Percentiles rank a stretch among this genome's conserved stretches.
Evolutionary conservation across 2,888 invertebrate species (phyloP).

Genomic region (Acrobeloides nanus): DNA sequence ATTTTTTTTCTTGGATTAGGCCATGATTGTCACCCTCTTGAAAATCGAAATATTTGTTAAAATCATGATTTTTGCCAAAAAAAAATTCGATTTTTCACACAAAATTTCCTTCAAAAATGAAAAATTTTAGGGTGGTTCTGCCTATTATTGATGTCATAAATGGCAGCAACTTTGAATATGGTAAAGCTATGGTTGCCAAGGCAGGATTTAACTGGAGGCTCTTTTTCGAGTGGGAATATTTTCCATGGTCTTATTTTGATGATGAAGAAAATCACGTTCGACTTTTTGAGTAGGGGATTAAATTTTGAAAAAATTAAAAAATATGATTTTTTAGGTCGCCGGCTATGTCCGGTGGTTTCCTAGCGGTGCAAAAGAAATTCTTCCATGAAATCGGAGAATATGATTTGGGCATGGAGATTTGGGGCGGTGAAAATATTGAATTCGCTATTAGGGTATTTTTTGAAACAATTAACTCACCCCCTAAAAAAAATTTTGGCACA

Average conservation of each 20-base stretch:
- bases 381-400: slow-evolving; percentile 96
- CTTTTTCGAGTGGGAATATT: slow-evolving; percentile 80
- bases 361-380: slow-evolving; percentile 84
- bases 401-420: slow-evolving; percentile 98
- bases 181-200: slow-evolving; percentile 94
- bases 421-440: slow-evolving; percentile 93
- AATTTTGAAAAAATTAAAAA: too few species aligned
- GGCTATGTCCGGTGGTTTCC: slow-evolving; percentile 75
- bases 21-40: neutral
- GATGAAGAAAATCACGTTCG: slow-evolving; percentile 63
- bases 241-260: slow-evolving; percentile 67
- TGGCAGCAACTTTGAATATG: slow-evolving; percentile 94
- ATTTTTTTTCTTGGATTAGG: neutral
- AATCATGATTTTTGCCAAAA: neutral
- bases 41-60: neutral
- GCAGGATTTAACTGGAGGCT: slow-evolving; percentile 99
- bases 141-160: slow-evolving; percentile 98
- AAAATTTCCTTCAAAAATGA: too few species aligned
- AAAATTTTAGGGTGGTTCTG: slow-evolving; percentile 74
- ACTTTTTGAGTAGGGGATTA: slow-evolving; percentile 39
- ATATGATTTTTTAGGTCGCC: slow-evolving; percentile 18
- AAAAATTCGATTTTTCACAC: neutral
- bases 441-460: slow-evolving; percentile 80
- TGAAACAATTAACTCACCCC: neutral
- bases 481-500: neutral